Base-by-base conservation (phyloP, 2,113 vertebrate species). In the Archilochus colubris region DNA sequence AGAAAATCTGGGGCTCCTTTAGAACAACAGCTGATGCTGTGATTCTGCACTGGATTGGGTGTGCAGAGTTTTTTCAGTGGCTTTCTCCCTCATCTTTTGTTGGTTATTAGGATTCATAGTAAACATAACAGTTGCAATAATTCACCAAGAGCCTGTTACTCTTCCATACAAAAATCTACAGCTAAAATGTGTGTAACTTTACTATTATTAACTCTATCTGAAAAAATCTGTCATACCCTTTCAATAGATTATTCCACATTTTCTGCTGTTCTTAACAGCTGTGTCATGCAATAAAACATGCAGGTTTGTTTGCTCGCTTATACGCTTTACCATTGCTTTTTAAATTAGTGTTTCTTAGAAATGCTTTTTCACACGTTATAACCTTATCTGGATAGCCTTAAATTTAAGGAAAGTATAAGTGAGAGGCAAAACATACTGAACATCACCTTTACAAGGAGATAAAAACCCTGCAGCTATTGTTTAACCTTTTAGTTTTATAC, bases 401-500 rank as follows among this genome's bases (percentile, higher is more conserved):
- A 38, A 51, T 74, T 83, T 70, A 88, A 81, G 70, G 24, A 67
- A 70, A 83, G 25, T 9, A 2, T 28, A 75, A 89, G 33, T 81
- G 88, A 81, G 83, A 88, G 53, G 61, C 72, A 91, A 84, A 85
- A 81, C 61, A 13, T 4, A 40, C 1, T 7, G 73, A 78, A 81
- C 83, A 21, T 82, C 86, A 78, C 76, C 72, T 93, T 81, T 88
- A 84, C 77, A 84, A 86, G 92, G 64, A 84, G 73, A 94, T 91
- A 15, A 88, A 86, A 79, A 14, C 64, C 83, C 92, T 12, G 46
- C 12, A 70, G 93, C 88, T 80, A 14, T 90, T 92, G 90, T 88
- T 91, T 88, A 94, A 82, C 91, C 76, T 86, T 89, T 93, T 31
- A 7, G 11, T 36, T 95, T 85, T 63, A 63, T 43, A 1, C 11